phyloP scores from a whole-genome alignment of 2,797 vertebrate species.

The Intellagama lesueurii region DNA sequence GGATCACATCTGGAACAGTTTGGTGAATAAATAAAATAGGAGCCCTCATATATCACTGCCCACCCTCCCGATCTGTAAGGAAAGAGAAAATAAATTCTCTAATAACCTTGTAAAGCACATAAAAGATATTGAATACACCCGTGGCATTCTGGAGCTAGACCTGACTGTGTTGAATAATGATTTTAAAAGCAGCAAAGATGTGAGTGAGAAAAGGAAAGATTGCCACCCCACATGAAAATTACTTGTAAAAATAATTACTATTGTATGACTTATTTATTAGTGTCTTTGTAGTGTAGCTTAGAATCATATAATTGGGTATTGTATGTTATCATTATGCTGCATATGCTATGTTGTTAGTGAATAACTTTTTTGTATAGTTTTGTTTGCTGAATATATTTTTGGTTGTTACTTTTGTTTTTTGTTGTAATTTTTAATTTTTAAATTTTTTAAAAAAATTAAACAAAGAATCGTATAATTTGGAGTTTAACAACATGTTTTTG shows the following conservation, averaged over 20 bases:
- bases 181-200: constrained; percentile 69
- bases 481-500: constrained; percentile 71
- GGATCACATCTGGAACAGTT: constrained; percentile 93
- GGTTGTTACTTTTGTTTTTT: too few relatives aligned
- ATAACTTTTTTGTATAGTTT: too few relatives aligned
- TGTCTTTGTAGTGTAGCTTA: constrained; percentile 63
- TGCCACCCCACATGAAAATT: constrained; percentile 71
- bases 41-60: constrained; percentile 90
- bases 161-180: constrained; percentile 76
- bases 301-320: constrained; percentile 68
- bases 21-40: constrained; percentile 90
- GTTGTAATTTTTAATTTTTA: too few relatives aligned
- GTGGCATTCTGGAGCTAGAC: constrained; percentile 78
- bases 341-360: too few relatives aligned
- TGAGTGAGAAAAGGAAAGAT: constrained; percentile 39
- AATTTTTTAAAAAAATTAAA: too few relatives aligned
- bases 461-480: constrained; percentile 42
- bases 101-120: constrained; percentile 89
- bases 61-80: constrained; percentile 86
- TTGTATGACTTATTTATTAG: constrained; percentile 80
- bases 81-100: constrained; percentile 90
- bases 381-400: too few relatives aligned
- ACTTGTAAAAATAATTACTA: constrained; percentile 66
- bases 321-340: too few relatives aligned
- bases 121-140: constrained; percentile 84